Conservation (phyloP, 2,113 vertebrate genomes). For the Peromyscus leucopus region DNA sequence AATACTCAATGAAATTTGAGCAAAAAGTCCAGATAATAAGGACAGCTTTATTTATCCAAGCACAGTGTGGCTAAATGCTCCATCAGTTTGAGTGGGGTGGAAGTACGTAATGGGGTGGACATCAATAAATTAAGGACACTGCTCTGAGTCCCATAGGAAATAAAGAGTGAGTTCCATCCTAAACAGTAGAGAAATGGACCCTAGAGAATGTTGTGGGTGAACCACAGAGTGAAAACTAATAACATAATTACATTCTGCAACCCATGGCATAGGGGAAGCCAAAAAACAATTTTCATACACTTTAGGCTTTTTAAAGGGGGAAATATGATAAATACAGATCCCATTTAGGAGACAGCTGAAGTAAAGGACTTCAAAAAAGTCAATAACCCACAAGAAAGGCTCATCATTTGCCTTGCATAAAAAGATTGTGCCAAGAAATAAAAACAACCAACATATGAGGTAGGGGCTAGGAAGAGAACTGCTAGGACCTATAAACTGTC, state of each 20-base stretch:
- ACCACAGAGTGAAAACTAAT: conserved; percentile 61
- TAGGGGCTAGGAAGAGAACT: neutral
- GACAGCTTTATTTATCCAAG: conserved; percentile 25
- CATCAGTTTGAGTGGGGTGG: neutral
- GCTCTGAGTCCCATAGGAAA: conserved; percentile 18
- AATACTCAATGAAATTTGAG: conserved; percentile 16
- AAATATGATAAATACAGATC: conserved; percentile 39
- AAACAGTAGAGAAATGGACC: conserved; percentile 46
- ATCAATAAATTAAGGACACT: neutral
- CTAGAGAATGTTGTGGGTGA: conserved; percentile 39
- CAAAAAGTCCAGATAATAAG: conserved; percentile 7
- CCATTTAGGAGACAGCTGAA: conserved; percentile 49
- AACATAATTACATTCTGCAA: conserved; percentile 65
- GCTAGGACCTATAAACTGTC: neutral
- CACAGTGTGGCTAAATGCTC: neutral
- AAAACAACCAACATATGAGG: neutral
- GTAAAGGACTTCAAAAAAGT: conserved; percentile 44
- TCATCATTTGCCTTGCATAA: neutral
- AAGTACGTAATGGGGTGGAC: neutral
- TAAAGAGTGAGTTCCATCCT: neutral
- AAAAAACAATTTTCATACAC: conserved; percentile 4
- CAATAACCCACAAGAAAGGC: conserved; percentile 67
- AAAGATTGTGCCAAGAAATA: conserved; percentile 12
- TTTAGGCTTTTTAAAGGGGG: conserved; percentile 20
- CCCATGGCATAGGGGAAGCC: conserved; percentile 22